Base-by-base conservation (phyloP, 2,797 vertebrate species). In the Pelochelys cantorii region DNA sequence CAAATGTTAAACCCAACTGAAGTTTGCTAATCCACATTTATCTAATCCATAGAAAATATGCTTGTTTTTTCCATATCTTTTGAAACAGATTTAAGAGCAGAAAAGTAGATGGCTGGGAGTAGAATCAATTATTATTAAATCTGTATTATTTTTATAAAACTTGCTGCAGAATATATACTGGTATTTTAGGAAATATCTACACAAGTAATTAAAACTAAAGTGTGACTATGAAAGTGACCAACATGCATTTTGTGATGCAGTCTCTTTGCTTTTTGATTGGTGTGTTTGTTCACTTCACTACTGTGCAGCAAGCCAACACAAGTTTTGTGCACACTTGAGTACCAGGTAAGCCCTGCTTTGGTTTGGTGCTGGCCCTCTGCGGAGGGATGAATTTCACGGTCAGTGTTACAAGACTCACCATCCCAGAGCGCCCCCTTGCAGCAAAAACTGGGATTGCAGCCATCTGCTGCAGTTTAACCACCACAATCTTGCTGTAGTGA, bases 91-190 rank as follows among this genome's bases (percentile, higher is more conserved):
- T 1, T 71, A 53, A 86, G 29, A 79, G 42, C 25, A 86, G 29
- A 79, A 88, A 79, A 1, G 0, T 3, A 6, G 14, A 0, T 3
- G 37, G 27, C 52, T 55, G 13, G 74, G 27, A 29, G 7, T 3
- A 52, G 54, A 85, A 52, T 86, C 52, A 90, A 55, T 42, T 55
- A 55, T 80, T 65, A 34, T 83, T 89, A 10, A 81, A 55, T 10
- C 2, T 4, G 27, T 10, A 74, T 84, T 55, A 11, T 52, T 77
- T 62, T 77, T 77, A 52, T 37, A 52, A 3, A 15, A 9, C 8
- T 34, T 62, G 29, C 25, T 65, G 62, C 59, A 84, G 23, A 27
- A 79, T 29, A 71, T 23, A 23, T 4, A 27, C 4, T 53, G 81
- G 37, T 42, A 48, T 12, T 4, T 65, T 2, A 85, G 5, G 14